Percentiles rank a stretch among this genome's conserved stretches.
phyloP scores from a whole-genome alignment of 2,113 vertebrate species.

The Pseudonaja textilis region DNA sequence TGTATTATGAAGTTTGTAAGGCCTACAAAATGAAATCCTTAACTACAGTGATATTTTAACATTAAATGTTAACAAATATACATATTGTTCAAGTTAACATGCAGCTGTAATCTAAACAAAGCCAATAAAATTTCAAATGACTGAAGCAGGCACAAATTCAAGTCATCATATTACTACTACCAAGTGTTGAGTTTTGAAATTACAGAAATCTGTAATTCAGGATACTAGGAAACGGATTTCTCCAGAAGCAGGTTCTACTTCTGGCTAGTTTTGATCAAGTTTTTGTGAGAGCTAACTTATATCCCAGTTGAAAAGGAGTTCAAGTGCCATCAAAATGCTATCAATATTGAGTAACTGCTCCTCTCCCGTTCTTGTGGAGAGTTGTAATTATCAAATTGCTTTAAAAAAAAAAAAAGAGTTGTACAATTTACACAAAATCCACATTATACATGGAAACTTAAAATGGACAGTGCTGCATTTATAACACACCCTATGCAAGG shows the following conservation, averaged over 20 bases:
- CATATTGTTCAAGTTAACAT: slow-evolving; percentile 27
- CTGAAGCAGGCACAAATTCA: slow-evolving; percentile 42
- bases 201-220: slow-evolving; percentile 33
- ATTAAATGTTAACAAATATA: slow-evolving; percentile 47
- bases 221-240: slow-evolving; percentile 34
- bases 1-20: slow-evolving; percentile 7
- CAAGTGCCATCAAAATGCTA: slow-evolving; percentile 26
- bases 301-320: slow-evolving; percentile 44
- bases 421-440: slow-evolving; percentile 44
- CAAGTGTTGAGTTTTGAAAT: slow-evolving; percentile 25
- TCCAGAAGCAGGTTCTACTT: slow-evolving; percentile 15
- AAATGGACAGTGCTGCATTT: slow-evolving; percentile 54
- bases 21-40: slow-evolving; percentile 33
- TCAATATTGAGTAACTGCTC: slow-evolving; percentile 34
- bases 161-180: slow-evolving; percentile 15
- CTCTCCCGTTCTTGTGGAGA: slow-evolving; percentile 29
- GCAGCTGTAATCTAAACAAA: slow-evolving; percentile 10
- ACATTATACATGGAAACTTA: slow-evolving; percentile 38
- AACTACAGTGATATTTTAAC: slow-evolving; percentile 39
- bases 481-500: slow-evolving; percentile 67
- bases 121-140: slow-evolving; percentile 30
- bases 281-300: slow-evolving; percentile 43
- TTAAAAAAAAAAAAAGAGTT: not conserved
- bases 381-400: slow-evolving; percentile 41
- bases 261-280: slow-evolving; percentile 48